These are phyloP conservation scores for Tetraodon nigroviridis DNA, from an alignment of 2,113 vertebrate genomes.

Conservation along the genomic window DNA sequence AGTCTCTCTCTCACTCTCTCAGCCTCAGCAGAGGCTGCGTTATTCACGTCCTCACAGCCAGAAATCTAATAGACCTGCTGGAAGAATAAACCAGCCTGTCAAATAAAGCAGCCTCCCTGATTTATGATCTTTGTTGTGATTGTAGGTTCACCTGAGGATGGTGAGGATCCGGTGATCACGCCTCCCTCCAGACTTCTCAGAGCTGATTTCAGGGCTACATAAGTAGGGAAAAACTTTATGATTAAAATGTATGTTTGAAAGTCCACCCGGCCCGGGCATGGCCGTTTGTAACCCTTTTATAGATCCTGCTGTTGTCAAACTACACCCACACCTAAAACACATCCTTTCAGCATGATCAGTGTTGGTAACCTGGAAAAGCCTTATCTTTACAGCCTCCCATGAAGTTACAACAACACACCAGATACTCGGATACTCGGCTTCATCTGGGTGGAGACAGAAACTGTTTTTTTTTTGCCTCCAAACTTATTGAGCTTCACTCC, in stretches of 20 bases:
- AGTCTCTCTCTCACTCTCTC: slow-evolving; percentile 33
- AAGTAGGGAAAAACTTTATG: slow-evolving; percentile 8
- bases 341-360: background rate
- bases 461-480: background rate
- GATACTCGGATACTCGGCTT: background rate
- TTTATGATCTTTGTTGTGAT: background rate
- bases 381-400: slow-evolving; percentile 44
- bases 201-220: slow-evolving; percentile 27
- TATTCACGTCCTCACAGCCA: slow-evolving; percentile 33
- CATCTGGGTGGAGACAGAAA: background rate
- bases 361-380: background rate
- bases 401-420: slow-evolving; percentile 16
- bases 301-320: slow-evolving; percentile 8
- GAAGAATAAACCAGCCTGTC: background rate
- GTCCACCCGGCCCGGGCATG: background rate
- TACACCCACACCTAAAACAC: background rate
- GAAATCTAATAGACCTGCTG: slow-evolving; percentile 4
- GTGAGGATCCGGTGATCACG: slow-evolving; percentile 22
- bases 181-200: slow-evolving; percentile 9
- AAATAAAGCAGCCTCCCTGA: background rate
- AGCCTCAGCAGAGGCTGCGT: slow-evolving; percentile 2
- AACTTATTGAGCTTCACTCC: slow-evolving; percentile 21
- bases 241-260: background rate
- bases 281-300: slow-evolving; percentile 12
- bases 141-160: slow-evolving; percentile 57